A percentile compares a stretch with the other conserved stretches of the same genome.
phyloP scores from a whole-genome alignment of 2,113 vertebrate species.

The Paratilapia polleni region DNA sequence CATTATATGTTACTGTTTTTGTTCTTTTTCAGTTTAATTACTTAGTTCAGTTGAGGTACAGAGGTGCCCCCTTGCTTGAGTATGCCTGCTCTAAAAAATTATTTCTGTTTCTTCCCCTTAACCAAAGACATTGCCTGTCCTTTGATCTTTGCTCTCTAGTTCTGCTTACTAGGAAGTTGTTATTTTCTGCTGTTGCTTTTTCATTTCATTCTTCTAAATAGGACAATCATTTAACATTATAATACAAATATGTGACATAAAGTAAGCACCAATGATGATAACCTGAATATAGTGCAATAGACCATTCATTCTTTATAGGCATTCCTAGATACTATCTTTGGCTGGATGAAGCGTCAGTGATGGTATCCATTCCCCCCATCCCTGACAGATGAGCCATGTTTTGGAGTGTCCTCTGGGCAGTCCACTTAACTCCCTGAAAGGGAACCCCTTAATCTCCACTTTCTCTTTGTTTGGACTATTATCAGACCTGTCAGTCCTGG shows the following conservation, averaged over 20 bases:
- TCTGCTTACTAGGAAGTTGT: background rate
- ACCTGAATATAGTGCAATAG: background rate
- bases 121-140: background rate
- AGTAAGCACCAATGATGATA: background rate
- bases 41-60: background rate
- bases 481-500: slow-evolving; percentile 74
- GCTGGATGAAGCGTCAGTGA: slow-evolving; percentile 50
- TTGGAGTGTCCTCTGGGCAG: slow-evolving; percentile 68
- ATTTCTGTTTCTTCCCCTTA: slow-evolving; percentile 5
- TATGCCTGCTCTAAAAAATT: background rate
- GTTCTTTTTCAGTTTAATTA: background rate
- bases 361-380: slow-evolving; percentile 62
- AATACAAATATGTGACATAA: background rate
- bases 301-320: slow-evolving; percentile 41
- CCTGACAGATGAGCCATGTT: slow-evolving; percentile 77
- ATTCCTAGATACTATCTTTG: slow-evolving; percentile 61
- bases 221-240: background rate
- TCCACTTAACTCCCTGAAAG: slow-evolving; percentile 76
- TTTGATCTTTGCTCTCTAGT: background rate
- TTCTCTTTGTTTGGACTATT: slow-evolving; percentile 78
- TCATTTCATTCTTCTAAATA: background rate
- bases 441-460: slow-evolving; percentile 79
- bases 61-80: background rate
- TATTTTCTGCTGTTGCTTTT: background rate
- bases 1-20: background rate